Evolutionary conservation across 2,797 vertebrate genomes (phyloP), one percentile per base, ranked within the genome.

Genomic region (Diplodus puntazzo): DNA sequence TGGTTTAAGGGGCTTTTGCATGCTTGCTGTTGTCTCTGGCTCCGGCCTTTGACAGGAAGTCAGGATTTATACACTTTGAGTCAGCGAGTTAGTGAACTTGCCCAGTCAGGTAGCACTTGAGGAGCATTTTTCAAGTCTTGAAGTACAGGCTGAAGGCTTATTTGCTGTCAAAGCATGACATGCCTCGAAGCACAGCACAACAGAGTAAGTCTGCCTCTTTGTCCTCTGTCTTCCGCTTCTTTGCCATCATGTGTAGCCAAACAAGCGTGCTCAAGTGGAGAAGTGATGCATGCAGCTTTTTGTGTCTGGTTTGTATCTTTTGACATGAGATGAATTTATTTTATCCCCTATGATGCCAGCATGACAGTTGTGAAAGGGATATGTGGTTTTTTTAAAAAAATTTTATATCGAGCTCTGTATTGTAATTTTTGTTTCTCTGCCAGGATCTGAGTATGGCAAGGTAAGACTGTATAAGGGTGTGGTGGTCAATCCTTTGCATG

Each of bases 401-500:
- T 84, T 80, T 88, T 62, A 71, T 77, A 72, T 85, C 42, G 57
- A 87, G 80, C 75, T 91, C 62, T 93, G 78, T 89, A 75, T 91
- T 89, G 80, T 92, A 91, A 89, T 84, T 90, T 89, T 86, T 86
- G 79, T 90, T 85, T 92, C 80, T 90, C 85, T 93, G 86, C 81
- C 94, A 94, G 95, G 92, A 89, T 83, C 86, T 74, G 93, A 95
- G 83, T 77, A 65, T 67, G 80, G 69, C 57, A 87, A 95, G 95
- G 95, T 96, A 95, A 95, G 95, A 83, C 83, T 64, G 79, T 80
- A 58, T 57, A 27, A 75, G 73, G 82, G 87, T 90, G 91, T 86
- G 85, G 69, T 86, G 81, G 83, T 90, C 87, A 74, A 77, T 83
- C 77, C 60, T 89, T 80, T 95, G 93, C 92, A 93, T 92, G 91